Evolutionary conservation across 2,888 invertebrate genomes (phyloP), one percentile per base, ranked within the genome.

Genomic region (Dryadula phaetusa): DNA sequence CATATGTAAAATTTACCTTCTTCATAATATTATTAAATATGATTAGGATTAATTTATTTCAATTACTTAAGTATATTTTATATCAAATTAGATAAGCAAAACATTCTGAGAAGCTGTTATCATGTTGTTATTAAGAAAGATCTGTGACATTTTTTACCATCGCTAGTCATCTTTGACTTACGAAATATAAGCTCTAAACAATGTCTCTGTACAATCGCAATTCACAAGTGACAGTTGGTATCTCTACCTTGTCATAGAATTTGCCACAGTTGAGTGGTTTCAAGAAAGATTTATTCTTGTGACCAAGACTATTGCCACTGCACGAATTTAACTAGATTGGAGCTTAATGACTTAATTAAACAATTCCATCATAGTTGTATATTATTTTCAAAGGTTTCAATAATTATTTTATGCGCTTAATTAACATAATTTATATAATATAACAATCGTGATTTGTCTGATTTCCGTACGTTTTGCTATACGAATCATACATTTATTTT

Each of bases 231-330:
- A 56, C 56, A 56, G 40, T 56, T 56, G 20, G 40, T 56, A 69
- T 69, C 62, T 61, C 64, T 67, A 66, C 67, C 67, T 72, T 70
- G 72, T 67, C 56, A 62, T 47, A 44, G 61, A 54, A 70, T 70
- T 72, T 64, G 72, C 68, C 66, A 69, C 65, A 66, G 68, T 66
- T 56, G 70, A 69, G 40, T 65, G 72, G 62, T 46, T 67, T 56
- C 64, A 64, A 71, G 69, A 70, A 69, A 69, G 64, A 67, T 69
- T 71, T 67, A 69, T 65, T 54, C 20, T 25, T 64, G 62, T 62
- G 62, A 62, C 53, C 46, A 54, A 60, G 32, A 22, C 62, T 62
- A 22, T 22, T 12, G 32, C 46, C 64, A 66, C 64, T 49, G 46
- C 67, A 62, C 56, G 28, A n/a, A 60, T 69, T 66, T 65, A 53